A percentile compares a stretch with the other conserved stretches of the same genome.
Evolutionary conservation across 2,888 invertebrate genomes (phyloP).

Genomic region (Hartigia nigra): DNA sequence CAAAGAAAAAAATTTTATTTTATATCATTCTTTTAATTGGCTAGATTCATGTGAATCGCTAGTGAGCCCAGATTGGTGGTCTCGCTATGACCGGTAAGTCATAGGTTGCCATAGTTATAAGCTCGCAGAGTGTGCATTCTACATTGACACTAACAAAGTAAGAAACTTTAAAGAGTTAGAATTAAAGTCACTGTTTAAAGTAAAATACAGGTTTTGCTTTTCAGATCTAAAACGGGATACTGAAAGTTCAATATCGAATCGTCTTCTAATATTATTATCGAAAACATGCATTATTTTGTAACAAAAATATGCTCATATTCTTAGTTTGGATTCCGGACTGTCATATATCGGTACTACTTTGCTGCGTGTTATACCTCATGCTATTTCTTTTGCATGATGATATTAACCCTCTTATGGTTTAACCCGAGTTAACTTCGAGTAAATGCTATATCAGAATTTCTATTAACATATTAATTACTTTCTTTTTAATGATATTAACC

Average conservation of each 20-base stretch:
- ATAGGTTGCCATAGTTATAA: conserved; percentile 10
- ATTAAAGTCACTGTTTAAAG: conserved; percentile 11
- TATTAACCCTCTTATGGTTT: too few relatives aligned
- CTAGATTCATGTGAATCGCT: conserved; percentile 36
- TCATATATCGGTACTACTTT: conserved; percentile 33
- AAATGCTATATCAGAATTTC: too few relatives aligned
- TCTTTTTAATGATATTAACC: background rate
- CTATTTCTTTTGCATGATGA: background rate
- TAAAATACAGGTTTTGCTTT: conserved; percentile 45
- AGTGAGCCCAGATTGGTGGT: conserved; percentile 35
- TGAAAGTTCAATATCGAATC: conserved; percentile 52
- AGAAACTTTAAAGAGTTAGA: conserved; percentile 15
- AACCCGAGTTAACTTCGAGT: too few relatives aligned
- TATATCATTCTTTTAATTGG: conserved; percentile 21
- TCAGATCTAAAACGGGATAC: conserved; percentile 52
- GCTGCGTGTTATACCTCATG: background rate
- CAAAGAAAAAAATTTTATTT: conserved; percentile 3
- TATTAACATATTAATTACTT: background rate
- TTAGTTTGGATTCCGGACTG: conserved; percentile 33
- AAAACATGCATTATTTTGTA: conserved; percentile 57
- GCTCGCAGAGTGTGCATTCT: conserved; percentile 27
- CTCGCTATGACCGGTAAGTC: conserved; percentile 39
- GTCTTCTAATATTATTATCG: conserved; percentile 54
- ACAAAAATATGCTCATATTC: conserved; percentile 33
- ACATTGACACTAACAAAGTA: conserved; percentile 23